A percentile compares a stretch with the other conserved stretches of the same genome.
These are phyloP conservation scores for Pseudomyrmex gracilis DNA, from an alignment of 1,140 invertebrate genomes.

Conservation along the genomic window DNA sequence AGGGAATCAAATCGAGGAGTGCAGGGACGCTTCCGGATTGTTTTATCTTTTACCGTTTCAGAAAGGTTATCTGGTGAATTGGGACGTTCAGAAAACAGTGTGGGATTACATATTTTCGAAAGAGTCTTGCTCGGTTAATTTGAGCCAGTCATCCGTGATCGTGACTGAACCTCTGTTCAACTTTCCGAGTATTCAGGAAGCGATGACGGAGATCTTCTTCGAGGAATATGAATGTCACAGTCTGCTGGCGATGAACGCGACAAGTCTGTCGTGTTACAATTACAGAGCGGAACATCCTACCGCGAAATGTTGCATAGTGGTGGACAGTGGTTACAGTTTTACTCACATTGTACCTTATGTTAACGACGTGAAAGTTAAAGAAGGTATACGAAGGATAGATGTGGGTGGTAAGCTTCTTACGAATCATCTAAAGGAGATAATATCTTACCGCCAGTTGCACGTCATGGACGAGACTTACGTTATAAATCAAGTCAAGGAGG, in stretches of 20 bases:
- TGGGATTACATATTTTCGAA: conserved; percentile 98
- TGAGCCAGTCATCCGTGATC: conserved; percentile 93
- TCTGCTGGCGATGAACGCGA: conserved; percentile 92
- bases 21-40: conserved; percentile 96
- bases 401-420: conserved; percentile 99
- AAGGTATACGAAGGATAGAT: conserved; percentile 94
- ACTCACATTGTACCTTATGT: conserved; percentile 98
- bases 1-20: conserved; percentile 97
- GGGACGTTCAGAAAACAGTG: conserved; percentile 97
- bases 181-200: conserved; percentile 96
- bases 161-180: conserved; percentile 98
- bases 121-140: conserved; percentile 92
- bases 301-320: conserved; percentile 92
- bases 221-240: conserved; percentile 98
- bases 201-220: conserved; percentile 97
- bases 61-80: conserved; percentile 97
- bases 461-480: conserved; percentile 99
- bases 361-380: conserved; percentile 93
- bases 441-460: conserved; percentile 98
- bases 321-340: conserved; percentile 98
- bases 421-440: conserved; percentile 99
- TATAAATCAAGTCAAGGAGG: conserved; percentile 99
- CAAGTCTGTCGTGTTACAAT: conserved; percentile 89
- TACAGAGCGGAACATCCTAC: conserved; percentile 87
- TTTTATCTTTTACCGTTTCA: conserved; percentile 98